phyloP scores from a whole-genome alignment of 2,113 vertebrate genomes.

The Turnix velox region DNA sequence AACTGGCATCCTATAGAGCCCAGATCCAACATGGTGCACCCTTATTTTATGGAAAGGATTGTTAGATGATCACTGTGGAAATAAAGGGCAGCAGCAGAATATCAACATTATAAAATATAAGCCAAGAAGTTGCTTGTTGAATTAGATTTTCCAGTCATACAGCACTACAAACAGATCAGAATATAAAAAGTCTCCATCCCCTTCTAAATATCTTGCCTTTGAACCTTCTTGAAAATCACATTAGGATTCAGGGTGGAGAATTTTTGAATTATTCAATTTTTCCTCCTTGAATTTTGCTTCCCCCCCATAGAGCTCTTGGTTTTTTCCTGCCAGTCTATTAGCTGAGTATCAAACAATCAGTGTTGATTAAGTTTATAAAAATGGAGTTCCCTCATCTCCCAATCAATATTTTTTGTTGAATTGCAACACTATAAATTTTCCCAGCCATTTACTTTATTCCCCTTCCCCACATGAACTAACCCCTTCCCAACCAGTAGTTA shows the following conservation, averaged over 20 bases:
- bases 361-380: conserved; percentile 70
- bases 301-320: not conserved
- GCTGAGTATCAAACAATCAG: conserved; percentile 49
- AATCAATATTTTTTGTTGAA: conserved; percentile 68
- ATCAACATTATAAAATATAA: conserved; percentile 13
- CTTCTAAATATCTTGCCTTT: not conserved
- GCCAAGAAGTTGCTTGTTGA: not conserved
- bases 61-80: conserved; percentile 10
- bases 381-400: conserved; percentile 53
- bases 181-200: not conserved
- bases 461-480: not conserved
- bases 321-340: conserved; percentile 31
- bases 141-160: conserved; percentile 7
- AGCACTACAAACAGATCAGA: not conserved
- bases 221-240: conserved; percentile 9
- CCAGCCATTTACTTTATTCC: conserved; percentile 42
- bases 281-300: not conserved
- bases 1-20: too few species aligned
- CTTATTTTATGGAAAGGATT: not conserved
- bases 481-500: conserved; percentile 26
- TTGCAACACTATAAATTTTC: conserved; percentile 61
- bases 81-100: not conserved
- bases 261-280: not conserved
- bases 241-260: not conserved
- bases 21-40: too few species aligned